A percentile compares a stretch with the other conserved stretches of the same genome.
Conservation (phyloP, 2,113 vertebrate species). For the Donacobius atricapilla region DNA sequence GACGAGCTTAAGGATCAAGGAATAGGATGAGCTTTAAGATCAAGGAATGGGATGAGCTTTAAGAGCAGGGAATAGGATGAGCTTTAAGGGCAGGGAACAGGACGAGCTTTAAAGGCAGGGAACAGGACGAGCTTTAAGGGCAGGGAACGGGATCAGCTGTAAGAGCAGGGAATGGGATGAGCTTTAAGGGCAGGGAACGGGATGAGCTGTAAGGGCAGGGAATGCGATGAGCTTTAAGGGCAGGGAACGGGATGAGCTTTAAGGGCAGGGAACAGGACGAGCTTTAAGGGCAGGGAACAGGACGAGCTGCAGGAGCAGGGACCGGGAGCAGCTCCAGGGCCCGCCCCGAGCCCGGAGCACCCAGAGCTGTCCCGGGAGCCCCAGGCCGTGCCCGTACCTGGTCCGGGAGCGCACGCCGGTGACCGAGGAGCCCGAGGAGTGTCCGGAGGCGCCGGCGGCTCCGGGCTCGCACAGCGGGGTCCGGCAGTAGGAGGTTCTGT, state of each 20-base stretch:
- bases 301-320: too few relatives aligned
- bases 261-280: accelerated
- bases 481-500: constrained; percentile 91
- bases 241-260: not conserved
- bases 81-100: accelerated
- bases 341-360: too few relatives aligned
- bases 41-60: not conserved
- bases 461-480: constrained; percentile 87
- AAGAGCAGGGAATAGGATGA: not conserved
- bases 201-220: accelerated
- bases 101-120: accelerated
- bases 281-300: accelerated
- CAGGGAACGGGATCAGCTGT: accelerated
- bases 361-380: too few relatives aligned
- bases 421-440: constrained; percentile 85
- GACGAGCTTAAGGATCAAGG: accelerated
- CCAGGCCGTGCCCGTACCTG: constrained; percentile 70
- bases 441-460: constrained; percentile 80
- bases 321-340: too few relatives aligned
- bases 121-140: accelerated
- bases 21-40: accelerated
- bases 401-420: constrained; percentile 90
- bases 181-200: accelerated
- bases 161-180: accelerated
- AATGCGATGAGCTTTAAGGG: not conserved